Base-by-base conservation (phyloP, 2,797 vertebrate species). In the Spinibarbus caldwelli region DNA sequence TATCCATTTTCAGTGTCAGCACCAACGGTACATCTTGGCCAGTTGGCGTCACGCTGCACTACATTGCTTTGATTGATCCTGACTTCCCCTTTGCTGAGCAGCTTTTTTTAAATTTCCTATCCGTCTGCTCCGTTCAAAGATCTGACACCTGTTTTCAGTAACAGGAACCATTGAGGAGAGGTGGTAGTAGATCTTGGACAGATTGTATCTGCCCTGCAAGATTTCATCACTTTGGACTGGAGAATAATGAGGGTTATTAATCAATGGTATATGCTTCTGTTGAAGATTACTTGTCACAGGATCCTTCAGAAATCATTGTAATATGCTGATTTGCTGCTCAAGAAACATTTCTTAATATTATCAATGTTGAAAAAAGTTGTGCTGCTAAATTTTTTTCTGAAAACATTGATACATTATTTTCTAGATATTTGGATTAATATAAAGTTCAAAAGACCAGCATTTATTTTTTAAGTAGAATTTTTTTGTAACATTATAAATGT, bases 1-100 rank as follows among this genome's bases (percentile, higher is more conserved):
- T 87, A 31, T 75, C 47, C 14, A 26, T 41, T 81, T 72, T 73
- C 4, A n/a, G 54, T 23, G 52, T 80, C 52, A 21, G 64, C 49
- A 59, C 47, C 21, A 68, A 75, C 49, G 19, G 31, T 57, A 36
- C n/a, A 21, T 78, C 52, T 62, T 41, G 75, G 67, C 34, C 67
- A 68, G 86, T 77, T 68, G 47, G 59, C 45, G 21, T 41, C 12
- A 23, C 5, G 15, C 12, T n/a, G 54, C 68, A 64, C 47, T 73
- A 29, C 85, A 72, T 21, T 83, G 78, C 78, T 77, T 52, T 54
- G 38, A 87, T 89, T 76, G 79, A 86, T 89, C 77, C n/a, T 67
- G 11, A 31, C 52, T 78, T 80, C 19, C 17, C 15, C 23, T 84
- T 52, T 83, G 70, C 83, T 80, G 80, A 87, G 43, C 26, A 1